Evolutionary conservation across 2,888 invertebrate species (phyloP), one percentile per base, ranked within the genome.

Genomic region (Mylabris sibirica): DNA sequence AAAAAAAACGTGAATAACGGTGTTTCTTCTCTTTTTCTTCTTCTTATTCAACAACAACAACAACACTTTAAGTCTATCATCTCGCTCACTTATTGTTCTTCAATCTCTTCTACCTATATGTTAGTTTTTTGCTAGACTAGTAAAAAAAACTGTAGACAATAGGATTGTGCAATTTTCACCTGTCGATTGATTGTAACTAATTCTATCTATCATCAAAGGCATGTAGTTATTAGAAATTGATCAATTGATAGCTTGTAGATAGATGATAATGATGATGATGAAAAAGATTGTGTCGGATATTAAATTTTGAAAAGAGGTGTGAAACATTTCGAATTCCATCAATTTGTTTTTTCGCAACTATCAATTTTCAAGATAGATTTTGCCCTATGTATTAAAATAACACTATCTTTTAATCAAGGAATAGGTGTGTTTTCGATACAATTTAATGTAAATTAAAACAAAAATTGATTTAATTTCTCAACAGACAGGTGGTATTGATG

Each of bases 161-260:
- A 64, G 73, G 59, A 34, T 69, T 49, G 49, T 60, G 74, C 75
- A 74, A 77, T 75, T 77, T 75, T 77, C 78, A 77, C 76, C 78
- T 77, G 76, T 77, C 77, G 68, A 69, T 71, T 66, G 72, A 74
- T 71, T 72, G 68, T 70, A 65, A 70, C 72, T 65, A 75, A 72
- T 76, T 74, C 73, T 74, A 70, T 74, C 72, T 74, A 63, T 67
- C 67, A 70, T 69, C 67, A 20, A 49, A 49, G 20, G 11, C 49
- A 20, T 49, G 20, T 49, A 49, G 49, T 49, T 49, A 49, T 49
- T 49, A 49, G 49, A 49, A 20, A 49, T 22, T 49, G 49, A 49
- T 49, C 49, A 49, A 49, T 49, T 49, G 49, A 49, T 49, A 20
- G 49, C 20, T 49, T 49, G 30, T 30, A 30, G 30, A n/a, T n/a